Evolutionary conservation across 2,888 invertebrate species (phyloP).

Genomic region (Helobdella robusta): DNA sequence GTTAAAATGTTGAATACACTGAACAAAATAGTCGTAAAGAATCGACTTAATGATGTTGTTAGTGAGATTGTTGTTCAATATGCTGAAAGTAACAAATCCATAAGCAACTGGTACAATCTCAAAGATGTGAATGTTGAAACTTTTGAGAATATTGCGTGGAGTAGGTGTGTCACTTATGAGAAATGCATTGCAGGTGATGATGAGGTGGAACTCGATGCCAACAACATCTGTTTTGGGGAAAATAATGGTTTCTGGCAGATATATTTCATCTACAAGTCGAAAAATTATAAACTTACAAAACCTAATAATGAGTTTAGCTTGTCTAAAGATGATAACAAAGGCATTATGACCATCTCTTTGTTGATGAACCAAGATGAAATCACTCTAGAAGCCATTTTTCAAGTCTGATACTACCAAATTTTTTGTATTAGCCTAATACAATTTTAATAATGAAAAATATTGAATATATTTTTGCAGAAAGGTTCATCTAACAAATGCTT

Average conservation of each 20-base stretch:
- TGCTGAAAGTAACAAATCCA: conserved; percentile 9
- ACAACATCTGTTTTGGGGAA: conserved; percentile 5
- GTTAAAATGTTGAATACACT: conserved; percentile 14
- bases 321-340: too few relatives aligned
- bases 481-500: too few relatives aligned
- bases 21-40: background rate
- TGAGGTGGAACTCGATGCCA: background rate
- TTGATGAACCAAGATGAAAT: too few relatives aligned
- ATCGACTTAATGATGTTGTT: background rate
- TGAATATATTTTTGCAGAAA: too few relatives aligned
- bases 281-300: background rate
- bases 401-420: too few relatives aligned
- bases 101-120: conserved; percentile 9
- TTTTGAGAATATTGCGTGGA: background rate
- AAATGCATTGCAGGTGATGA: background rate
- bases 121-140: conserved; percentile 11
- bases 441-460: too few relatives aligned
- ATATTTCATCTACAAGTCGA: background rate
- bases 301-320: too few relatives aligned
- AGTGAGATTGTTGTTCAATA: background rate
- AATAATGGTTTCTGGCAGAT: conserved; percentile 8
- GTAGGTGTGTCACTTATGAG: background rate
- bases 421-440: too few relatives aligned
- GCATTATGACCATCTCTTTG: too few relatives aligned
- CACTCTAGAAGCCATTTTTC: too few relatives aligned